Percentiles rank a stretch among this genome's conserved stretches.
Conservation (phyloP, 2,113 vertebrate genomes). For the Vombatus ursinus region DNA sequence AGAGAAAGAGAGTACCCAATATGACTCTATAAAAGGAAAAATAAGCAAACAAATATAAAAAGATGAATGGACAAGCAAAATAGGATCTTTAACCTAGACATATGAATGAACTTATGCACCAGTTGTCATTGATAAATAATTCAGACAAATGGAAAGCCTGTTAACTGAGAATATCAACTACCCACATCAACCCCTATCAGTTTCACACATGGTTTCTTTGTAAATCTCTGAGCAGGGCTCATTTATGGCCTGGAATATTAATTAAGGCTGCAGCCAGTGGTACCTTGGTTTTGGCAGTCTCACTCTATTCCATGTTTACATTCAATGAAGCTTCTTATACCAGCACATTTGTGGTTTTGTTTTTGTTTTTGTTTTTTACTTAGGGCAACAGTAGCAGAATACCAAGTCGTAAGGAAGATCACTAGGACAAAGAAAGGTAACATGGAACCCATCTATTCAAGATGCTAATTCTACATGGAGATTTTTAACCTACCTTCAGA, state of each 20-base stretch:
- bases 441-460: background rate
- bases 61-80: background rate
- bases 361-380: background rate
- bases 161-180: background rate
- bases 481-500: background rate
- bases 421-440: background rate
- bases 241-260: background rate
- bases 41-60: background rate
- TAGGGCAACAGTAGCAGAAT: background rate
- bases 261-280: background rate
- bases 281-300: background rate
- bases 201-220: background rate
- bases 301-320: background rate
- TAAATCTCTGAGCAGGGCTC: background rate
- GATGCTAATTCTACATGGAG: background rate
- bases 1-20: background rate
- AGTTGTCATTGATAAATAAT: background rate
- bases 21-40: background rate
- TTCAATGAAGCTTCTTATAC: background rate
- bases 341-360: background rate
- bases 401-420: background rate
- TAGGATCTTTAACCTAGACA: background rate
- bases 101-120: background rate
- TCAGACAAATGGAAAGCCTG: conserved; percentile 1
- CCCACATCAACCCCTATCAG: background rate